A percentile compares a stretch with the other conserved stretches of the same genome.
Conservation (phyloP, 2,113 vertebrate species). For the Indicator maculatus region DNA sequence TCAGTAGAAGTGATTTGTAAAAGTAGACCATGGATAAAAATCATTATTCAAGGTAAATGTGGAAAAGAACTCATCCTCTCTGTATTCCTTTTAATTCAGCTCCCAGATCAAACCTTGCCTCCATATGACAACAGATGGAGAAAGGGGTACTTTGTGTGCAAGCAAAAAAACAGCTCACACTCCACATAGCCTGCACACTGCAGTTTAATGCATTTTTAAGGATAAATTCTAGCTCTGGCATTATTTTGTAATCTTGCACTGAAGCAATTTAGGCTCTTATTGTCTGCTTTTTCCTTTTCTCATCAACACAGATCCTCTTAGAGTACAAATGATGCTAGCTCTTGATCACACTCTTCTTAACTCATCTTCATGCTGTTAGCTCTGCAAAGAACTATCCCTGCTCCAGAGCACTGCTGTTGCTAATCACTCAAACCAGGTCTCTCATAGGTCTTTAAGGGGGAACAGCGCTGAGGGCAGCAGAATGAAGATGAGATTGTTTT, state of each 20-base stretch:
- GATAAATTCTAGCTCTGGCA: background rate
- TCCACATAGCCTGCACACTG: background rate
- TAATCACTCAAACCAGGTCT: slow-evolving; percentile 37
- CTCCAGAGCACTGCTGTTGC: slow-evolving; percentile 17
- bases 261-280: background rate
- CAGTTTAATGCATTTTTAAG: background rate
- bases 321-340: slow-evolving; percentile 9
- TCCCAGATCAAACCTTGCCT: background rate
- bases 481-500: slow-evolving; percentile 19
- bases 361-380: slow-evolving; percentile 12
- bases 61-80: background rate
- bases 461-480: background rate
- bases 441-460: background rate
- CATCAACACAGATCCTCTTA: slow-evolving; percentile 17
- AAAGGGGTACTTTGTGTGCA: background rate
- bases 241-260: slow-evolving; percentile 10
- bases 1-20: slow-evolving; percentile 24
- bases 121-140: background rate
- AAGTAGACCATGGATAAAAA: slow-evolving; percentile 9
- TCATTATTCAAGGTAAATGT: background rate
- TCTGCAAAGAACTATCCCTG: slow-evolving; percentile 22
- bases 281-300: background rate
- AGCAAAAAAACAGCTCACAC: background rate
- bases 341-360: background rate
- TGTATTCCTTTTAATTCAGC: background rate